Evolutionary conservation across 2,797 vertebrate species (phyloP).

Genomic region (Apogon hyalosoma): DNA sequence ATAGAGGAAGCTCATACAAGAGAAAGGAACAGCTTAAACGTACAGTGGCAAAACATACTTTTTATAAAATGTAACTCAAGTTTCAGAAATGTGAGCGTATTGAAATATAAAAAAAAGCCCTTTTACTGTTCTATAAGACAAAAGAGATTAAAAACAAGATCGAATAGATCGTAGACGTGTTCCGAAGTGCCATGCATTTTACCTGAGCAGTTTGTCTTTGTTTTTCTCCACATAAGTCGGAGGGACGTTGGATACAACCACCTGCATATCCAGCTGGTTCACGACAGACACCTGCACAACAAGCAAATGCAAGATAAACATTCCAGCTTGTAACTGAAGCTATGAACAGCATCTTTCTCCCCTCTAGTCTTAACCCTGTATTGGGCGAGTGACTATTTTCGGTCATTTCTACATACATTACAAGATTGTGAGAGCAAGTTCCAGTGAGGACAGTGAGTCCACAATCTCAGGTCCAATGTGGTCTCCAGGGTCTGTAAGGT

Average conservation of each 20-base stretch:
- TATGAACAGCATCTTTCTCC: background rate
- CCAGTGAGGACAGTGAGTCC: no score
- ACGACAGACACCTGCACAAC: constrained; percentile 93
- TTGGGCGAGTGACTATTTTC: no score
- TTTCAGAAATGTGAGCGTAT: no score
- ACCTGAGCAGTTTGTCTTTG: constrained; percentile 94
- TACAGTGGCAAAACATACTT: constrained; percentile 7
- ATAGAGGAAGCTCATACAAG: background rate
- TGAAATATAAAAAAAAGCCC: no score
- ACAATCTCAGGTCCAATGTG: no score
- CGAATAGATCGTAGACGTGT: background rate
- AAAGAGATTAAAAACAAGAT: background rate
- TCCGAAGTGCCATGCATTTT: constrained; percentile 54
- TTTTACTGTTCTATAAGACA: background rate
- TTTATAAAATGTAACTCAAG: background rate
- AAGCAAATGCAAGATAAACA: constrained; percentile 19
- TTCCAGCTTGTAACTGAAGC: background rate
- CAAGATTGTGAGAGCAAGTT: no score
- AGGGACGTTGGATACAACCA: constrained; percentile 96
- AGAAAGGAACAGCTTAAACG: background rate
- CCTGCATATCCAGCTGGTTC: constrained; percentile 99
- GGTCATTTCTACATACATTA: no score
- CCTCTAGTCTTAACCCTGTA: no score
- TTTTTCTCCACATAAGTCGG: constrained; percentile 96
- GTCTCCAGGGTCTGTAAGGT: no score